Conservation (phyloP, 2,113 vertebrate species). For the Carassius auratus region DNA sequence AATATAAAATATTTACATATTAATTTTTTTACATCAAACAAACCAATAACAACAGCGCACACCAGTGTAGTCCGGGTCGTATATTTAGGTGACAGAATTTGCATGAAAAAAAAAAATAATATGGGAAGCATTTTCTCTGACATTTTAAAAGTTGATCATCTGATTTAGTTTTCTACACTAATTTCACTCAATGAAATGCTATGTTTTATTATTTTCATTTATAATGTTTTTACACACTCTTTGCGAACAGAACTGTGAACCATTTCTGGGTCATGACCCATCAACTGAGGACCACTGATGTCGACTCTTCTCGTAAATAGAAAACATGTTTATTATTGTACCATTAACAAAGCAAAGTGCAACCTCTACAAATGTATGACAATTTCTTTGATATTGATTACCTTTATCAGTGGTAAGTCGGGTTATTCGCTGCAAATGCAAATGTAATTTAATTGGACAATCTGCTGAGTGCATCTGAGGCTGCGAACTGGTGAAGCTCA, state of each 20-base stretch:
- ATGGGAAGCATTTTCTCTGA: neutral
- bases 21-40: neutral
- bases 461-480: constrained; percentile 62
- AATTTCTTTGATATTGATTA: constrained; percentile 41
- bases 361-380: neutral
- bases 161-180: neutral
- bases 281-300: neutral
- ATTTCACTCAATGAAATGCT: neutral
- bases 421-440: constrained; percentile 62
- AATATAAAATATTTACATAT: neutral
- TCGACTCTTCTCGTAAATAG: neutral
- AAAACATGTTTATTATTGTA: constrained; percentile 1
- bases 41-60: no score
- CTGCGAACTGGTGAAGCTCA: constrained; percentile 53
- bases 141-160: neutral
- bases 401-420: constrained; percentile 47
- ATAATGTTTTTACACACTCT: neutral
- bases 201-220: neutral
- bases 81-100: no score
- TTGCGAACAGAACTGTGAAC: neutral
- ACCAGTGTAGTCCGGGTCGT: no score
- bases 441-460: constrained; percentile 67
- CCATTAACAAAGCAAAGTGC: neutral
- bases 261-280: neutral
- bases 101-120: no score